Conservation (phyloP, 2,888 invertebrate genomes). For the Listrodromus nycthemerus region DNA sequence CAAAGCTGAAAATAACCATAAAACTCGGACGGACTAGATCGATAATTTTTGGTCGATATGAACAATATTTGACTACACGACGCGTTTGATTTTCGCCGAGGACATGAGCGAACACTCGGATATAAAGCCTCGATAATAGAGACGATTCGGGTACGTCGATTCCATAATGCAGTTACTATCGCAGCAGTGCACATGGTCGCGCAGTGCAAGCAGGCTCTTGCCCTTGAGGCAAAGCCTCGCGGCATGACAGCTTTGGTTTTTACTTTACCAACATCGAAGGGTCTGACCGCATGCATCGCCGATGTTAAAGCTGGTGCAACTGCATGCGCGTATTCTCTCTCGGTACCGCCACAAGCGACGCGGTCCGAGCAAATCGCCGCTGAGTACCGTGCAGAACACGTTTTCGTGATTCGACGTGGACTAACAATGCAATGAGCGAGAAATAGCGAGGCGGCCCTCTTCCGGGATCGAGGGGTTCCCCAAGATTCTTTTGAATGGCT, state of each 20-base stretch:
- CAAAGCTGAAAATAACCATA: too few species aligned
- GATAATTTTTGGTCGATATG: conserved; percentile 24
- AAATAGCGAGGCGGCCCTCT: conserved; percentile 22
- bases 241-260: conserved; percentile 35
- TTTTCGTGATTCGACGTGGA: conserved; percentile 39
- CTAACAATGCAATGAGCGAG: conserved; percentile 48
- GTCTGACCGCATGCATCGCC: conserved; percentile 37
- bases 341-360: background rate
- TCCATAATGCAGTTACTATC: conserved; percentile 53
- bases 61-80: conserved; percentile 62
- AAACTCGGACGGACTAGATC: too few species aligned
- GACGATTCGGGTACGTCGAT: conserved; percentile 36
- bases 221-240: conserved; percentile 18
- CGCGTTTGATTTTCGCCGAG: background rate
- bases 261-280: conserved; percentile 40
- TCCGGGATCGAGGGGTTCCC: conserved; percentile 33
- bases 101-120: background rate
- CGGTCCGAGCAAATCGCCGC: conserved; percentile 19
- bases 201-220: conserved; percentile 17
- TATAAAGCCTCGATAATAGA: conserved; percentile 50
- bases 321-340: conserved; percentile 27
- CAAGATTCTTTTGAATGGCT: conserved; percentile 19
- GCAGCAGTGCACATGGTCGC: conserved; percentile 22
- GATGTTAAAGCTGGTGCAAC: conserved; percentile 1
- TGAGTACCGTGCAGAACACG: conserved; percentile 12